phyloP scores from a whole-genome alignment of 2,113 vertebrate genomes.

The Menidia beryllina region DNA sequence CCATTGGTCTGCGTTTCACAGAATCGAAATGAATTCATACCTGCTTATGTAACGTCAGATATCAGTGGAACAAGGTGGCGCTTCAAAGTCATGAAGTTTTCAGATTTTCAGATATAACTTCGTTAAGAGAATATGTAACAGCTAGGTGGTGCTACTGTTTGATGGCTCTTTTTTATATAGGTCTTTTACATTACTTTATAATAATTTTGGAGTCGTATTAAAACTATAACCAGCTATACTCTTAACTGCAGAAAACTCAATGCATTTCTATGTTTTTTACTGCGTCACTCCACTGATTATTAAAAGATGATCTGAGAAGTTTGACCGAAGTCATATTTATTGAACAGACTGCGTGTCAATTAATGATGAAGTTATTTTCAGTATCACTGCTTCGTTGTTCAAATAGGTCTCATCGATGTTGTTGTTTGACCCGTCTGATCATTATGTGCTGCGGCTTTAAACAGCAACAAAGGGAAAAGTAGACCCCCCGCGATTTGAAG shows the following conservation, averaged over 20 bases:
- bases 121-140: constrained; percentile 38
- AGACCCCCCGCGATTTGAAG: constrained; percentile 9
- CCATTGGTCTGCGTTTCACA: neutral
- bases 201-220: constrained; percentile 5
- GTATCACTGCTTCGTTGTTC: constrained; percentile 29
- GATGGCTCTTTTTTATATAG: constrained; percentile 23
- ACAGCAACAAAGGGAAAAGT: constrained; percentile 60
- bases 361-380: neutral
- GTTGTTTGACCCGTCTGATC: constrained; percentile 58
- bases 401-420: constrained; percentile 41
- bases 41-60: neutral
- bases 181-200: neutral
- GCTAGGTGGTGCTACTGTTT: constrained; percentile 69
- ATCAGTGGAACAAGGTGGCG: neutral
- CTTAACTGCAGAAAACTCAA: neutral
- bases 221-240: neutral
- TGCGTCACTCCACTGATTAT: neutral
- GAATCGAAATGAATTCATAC: neutral
- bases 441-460: constrained; percentile 57
- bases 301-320: neutral
- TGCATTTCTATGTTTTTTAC: neutral
- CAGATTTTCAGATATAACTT: constrained; percentile 6
- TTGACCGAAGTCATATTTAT: neutral
- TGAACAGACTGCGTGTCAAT: constrained; percentile 2
- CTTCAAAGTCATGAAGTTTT: constrained; percentile 31